phyloP scores from a whole-genome alignment of 2,113 vertebrate species.

The Aspidoscelis tigris region DNA sequence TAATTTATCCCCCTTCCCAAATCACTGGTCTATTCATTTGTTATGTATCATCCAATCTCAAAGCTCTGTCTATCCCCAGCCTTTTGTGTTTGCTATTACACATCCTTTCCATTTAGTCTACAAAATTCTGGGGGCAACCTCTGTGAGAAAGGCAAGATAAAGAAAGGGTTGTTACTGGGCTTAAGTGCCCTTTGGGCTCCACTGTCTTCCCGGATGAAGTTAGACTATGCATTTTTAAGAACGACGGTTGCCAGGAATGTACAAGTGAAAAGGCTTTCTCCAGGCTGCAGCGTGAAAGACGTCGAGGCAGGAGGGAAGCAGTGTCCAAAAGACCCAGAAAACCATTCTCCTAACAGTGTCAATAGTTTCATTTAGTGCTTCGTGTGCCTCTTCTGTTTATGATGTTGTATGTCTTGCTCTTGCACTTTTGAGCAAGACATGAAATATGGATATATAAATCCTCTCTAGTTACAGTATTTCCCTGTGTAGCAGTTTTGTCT shows the following conservation, averaged over 20 bases:
- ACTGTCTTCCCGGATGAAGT: conserved; percentile 23
- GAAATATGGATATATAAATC: neutral
- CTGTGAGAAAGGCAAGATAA: conserved; percentile 15
- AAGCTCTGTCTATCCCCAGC: neutral
- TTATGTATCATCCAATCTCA: conserved; percentile 6
- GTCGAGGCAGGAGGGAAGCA: neutral
- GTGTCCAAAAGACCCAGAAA: neutral
- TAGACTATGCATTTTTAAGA: neutral
- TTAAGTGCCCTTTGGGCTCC: neutral
- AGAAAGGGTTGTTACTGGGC: conserved; percentile 19
- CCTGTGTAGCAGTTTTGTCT: neutral
- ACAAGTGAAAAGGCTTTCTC: neutral
- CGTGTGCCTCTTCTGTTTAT: neutral
- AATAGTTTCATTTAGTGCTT: neutral
- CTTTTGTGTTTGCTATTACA: conserved; percentile 1
- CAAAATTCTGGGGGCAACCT: conserved; percentile 22
- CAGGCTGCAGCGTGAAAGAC: neutral
- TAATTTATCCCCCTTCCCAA: neutral
- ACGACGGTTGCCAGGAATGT: neutral
- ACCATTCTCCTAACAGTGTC: neutral
- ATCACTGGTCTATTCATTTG: neutral
- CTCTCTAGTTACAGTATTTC: neutral
- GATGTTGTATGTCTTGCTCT: neutral
- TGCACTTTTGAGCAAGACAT: neutral
- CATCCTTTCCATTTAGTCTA: conserved; percentile 34